These are phyloP conservation scores for Phalacrocorax brasilianus DNA, from an alignment of 2,113 vertebrate genomes.

Conservation along the genomic window DNA sequence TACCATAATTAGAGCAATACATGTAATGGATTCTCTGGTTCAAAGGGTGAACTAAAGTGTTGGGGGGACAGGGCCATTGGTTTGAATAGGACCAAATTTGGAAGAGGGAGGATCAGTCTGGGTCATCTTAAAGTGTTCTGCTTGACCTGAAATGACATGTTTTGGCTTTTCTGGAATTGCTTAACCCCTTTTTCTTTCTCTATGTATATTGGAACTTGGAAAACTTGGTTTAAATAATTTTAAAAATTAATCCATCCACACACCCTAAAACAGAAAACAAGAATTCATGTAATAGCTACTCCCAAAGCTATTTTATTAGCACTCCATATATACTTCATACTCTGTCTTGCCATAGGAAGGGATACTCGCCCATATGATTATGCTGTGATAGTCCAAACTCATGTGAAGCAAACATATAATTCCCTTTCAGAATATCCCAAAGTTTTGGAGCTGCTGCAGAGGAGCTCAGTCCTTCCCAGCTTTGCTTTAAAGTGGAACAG, in stretches of 20 bases:
- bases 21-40: slow-evolving; percentile 8
- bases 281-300: not conserved
- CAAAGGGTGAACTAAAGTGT: not conserved
- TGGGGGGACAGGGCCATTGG: not conserved
- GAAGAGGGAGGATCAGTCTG: not conserved
- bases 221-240: not conserved
- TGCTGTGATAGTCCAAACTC: not conserved
- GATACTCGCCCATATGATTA: not conserved
- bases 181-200: not conserved
- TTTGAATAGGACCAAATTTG: not conserved
- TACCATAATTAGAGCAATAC: slow-evolving; percentile 5
- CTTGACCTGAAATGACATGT: not conserved
- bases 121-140: not conserved
- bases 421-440: not conserved
- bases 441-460: not conserved
- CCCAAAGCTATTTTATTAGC: not conserved
- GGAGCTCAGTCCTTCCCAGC: not conserved
- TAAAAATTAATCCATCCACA: not conserved
- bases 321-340: not conserved
- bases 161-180: not conserved
- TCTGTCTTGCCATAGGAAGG: not conserved
- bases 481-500: not conserved
- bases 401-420: not conserved
- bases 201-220: not conserved
- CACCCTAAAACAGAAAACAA: not conserved